phyloP scores from a whole-genome alignment of 2,113 vertebrate species.

The Malaclemys terrapin region DNA sequence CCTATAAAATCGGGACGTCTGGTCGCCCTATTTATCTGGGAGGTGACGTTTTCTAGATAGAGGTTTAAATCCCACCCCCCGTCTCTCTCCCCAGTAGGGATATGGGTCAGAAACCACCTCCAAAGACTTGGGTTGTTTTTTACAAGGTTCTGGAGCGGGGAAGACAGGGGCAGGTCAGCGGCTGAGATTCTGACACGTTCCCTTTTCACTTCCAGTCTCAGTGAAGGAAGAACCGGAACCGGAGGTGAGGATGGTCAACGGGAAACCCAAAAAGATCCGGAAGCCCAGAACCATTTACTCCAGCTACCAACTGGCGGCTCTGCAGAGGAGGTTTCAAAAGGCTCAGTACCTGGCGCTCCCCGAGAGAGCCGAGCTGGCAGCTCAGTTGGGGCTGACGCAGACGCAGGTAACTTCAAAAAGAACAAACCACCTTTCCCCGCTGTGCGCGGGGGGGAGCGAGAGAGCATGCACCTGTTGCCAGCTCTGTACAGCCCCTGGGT shows the following conservation, averaged over 20 bases:
- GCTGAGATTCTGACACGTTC: neutral
- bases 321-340: conserved; percentile 98
- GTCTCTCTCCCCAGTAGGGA: neutral
- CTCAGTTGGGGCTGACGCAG: conserved; percentile 96
- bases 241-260: conserved; percentile 98
- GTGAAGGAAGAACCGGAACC: conserved; percentile 98
- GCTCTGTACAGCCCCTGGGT: fast-evolving
- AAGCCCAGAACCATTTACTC: conserved; percentile 99
- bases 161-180: neutral
- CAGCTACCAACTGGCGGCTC: conserved; percentile 96
- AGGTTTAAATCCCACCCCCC: too few relatives aligned
- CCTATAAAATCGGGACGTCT: too few relatives aligned
- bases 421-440: neutral
- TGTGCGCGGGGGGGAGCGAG: neutral
- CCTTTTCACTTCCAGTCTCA: conserved; percentile 71
- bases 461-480: neutral
- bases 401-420: conserved; percentile 87
- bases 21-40: too few relatives aligned
- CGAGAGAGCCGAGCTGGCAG: conserved; percentile 95
- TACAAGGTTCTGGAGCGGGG: neutral
- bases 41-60: too few relatives aligned
- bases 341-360: conserved; percentile 97
- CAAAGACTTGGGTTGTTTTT: too few relatives aligned
- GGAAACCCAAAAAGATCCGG: conserved; percentile 98
- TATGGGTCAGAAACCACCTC: neutral